Evolutionary conservation across 1,140 invertebrate species (phyloP).

Genomic region (Ridgeia piscesae): DNA sequence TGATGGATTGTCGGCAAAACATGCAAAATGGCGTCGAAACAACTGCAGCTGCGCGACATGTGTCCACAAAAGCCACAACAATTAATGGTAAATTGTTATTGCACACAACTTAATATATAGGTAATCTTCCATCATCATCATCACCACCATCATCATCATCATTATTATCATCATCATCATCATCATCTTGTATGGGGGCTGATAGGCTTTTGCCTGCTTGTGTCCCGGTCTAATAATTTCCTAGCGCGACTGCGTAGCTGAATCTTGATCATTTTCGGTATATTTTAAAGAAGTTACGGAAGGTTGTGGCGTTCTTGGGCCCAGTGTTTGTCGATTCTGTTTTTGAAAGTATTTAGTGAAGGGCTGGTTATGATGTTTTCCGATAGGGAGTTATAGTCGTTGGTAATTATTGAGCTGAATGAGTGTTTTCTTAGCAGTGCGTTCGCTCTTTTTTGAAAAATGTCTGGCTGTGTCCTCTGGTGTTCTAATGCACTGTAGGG

Average conservation of each 20-base stretch:
- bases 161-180: neutral
- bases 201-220: neutral
- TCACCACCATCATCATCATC: too few relatives aligned
- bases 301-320: neutral
- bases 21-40: too few relatives aligned
- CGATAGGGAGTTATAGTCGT: neutral
- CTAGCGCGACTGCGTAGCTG: neutral
- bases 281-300: neutral
- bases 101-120: too few relatives aligned
- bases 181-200: neutral
- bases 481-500: neutral
- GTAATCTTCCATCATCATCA: too few relatives aligned
- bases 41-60: too few relatives aligned
- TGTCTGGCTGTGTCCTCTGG: neutral
- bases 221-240: neutral
- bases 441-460: neutral
- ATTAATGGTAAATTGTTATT: too few relatives aligned
- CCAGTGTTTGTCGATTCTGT: neutral
- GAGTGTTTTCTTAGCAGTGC: neutral
- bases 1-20: too few relatives aligned
- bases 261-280: neutral
- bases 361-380: neutral
- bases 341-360: neutral
- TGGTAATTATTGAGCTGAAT: neutral
- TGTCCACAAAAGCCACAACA: too few relatives aligned